phyloP scores from a whole-genome alignment of 2,113 vertebrate genomes.

The Mesocricetus auratus region DNA sequence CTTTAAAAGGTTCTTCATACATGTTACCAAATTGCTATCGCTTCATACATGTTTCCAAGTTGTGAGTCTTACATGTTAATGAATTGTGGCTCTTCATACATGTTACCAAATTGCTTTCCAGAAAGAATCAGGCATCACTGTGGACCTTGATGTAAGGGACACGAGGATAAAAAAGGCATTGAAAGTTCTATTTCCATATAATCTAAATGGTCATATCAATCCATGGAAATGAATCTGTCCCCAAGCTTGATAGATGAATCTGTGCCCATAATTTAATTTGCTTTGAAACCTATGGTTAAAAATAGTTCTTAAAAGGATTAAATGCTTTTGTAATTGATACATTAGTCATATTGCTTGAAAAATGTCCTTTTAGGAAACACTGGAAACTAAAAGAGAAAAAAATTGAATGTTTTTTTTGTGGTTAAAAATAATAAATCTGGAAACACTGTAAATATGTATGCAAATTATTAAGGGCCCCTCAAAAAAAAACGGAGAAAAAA shows the following conservation, averaged over 20 bases:
- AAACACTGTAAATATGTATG: conserved; percentile 72
- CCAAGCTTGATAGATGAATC: conserved; percentile 55
- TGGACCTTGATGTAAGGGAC: conserved; percentile 47
- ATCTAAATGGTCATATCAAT: conserved; percentile 67
- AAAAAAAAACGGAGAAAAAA: conserved; percentile 81
- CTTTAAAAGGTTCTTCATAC: conserved; percentile 51
- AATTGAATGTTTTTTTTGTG: conserved; percentile 39
- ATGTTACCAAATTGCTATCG: conserved; percentile 18
- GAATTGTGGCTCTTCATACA: background rate
- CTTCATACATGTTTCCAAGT: conserved; percentile 53
- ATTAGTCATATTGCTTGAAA: conserved; percentile 60
- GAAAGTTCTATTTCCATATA: conserved; percentile 66
- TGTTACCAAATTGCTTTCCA: conserved; percentile 30
- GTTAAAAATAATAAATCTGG: conserved; percentile 60
- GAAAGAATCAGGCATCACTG: conserved; percentile 39
- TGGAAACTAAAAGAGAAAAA: conserved; percentile 53
- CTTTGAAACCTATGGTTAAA: conserved; percentile 59
- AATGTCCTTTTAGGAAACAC: conserved; percentile 50
- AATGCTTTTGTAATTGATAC: conserved; percentile 68
- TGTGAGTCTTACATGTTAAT: background rate
- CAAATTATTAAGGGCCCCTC: conserved; percentile 64
- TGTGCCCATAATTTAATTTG: conserved; percentile 66
- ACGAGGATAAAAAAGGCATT: conserved; percentile 45
- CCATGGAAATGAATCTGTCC: conserved; percentile 16
- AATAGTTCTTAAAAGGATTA: conserved; percentile 63